These are phyloP conservation scores for Melopsittacus undulatus DNA, from an alignment of 2,797 vertebrate genomes.

Conservation along the genomic window DNA sequence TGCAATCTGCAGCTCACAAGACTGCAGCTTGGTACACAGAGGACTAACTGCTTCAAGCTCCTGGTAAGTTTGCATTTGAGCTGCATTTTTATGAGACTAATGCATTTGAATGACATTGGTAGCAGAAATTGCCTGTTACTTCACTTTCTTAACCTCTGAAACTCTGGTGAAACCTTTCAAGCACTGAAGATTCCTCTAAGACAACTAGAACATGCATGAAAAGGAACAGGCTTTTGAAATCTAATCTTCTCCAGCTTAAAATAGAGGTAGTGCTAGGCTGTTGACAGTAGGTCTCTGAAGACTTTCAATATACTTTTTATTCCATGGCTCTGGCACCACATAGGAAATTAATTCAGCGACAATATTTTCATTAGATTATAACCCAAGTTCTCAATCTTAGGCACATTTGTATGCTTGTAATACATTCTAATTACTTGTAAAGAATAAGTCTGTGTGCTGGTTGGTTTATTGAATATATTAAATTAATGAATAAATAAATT, in stretches of 20 bases:
- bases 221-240: slow-evolving; percentile 82
- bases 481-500: slow-evolving; percentile 73
- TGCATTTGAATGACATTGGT: neutral
- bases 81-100: neutral
- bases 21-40: neutral
- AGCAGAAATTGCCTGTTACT: neutral
- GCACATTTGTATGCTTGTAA: slow-evolving; percentile 82
- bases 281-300: slow-evolving; percentile 80
- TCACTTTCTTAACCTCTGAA: neutral
- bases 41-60: neutral
- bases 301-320: slow-evolving; percentile 85
- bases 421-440: slow-evolving; percentile 74
- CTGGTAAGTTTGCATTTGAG: neutral
- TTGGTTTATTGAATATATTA: slow-evolving; percentile 77
- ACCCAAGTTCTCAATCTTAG: slow-evolving; percentile 79
- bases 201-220: slow-evolving; percentile 69
- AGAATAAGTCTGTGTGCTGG: slow-evolving; percentile 73
- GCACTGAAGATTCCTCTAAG: slow-evolving; percentile 40
- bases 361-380: slow-evolving; percentile 92
- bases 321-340: slow-evolving; percentile 77
- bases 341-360: slow-evolving; percentile 88
- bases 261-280: slow-evolving; percentile 70
- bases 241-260: slow-evolving; percentile 65
- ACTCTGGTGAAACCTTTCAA: neutral
- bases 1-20: neutral